These are phyloP conservation scores for Hydrotaea cyrtoneurina DNA, from an alignment of 2,888 invertebrate species.

Conservation along the genomic window DNA sequence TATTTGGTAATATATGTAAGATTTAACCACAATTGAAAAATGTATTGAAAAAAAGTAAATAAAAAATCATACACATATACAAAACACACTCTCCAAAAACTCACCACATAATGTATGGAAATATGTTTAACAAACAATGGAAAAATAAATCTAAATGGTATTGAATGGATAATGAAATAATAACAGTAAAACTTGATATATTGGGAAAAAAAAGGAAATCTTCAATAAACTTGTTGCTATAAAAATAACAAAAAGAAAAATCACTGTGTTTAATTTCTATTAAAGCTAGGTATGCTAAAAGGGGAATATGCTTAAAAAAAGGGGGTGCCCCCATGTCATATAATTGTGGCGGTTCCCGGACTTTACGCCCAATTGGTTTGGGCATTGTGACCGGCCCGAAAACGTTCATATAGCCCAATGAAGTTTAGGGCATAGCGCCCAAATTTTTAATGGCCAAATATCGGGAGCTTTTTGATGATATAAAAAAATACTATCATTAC, in stretches of 20 bases:
- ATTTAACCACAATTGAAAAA: slow-evolving; percentile 53
- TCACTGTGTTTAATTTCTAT: slow-evolving; percentile 46
- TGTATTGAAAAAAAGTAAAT: slow-evolving; percentile 69
- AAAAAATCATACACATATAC: slow-evolving; percentile 72
- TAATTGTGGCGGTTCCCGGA: too few relatives aligned
- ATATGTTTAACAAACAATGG: slow-evolving; percentile 60
- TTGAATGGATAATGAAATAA: slow-evolving; percentile 60
- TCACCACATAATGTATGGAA: slow-evolving; percentile 64
- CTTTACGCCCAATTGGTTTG: too few relatives aligned
- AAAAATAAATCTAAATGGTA: slow-evolving; percentile 60
- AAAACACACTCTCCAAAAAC: slow-evolving; percentile 63
- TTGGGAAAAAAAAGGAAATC: slow-evolving; percentile 64
- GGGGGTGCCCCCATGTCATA: too few relatives aligned
- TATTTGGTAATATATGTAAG: slow-evolving; percentile 67
- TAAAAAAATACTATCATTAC: too few relatives aligned
- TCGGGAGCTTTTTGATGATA: too few relatives aligned
- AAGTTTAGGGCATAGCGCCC: too few relatives aligned
- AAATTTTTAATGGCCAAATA: too few relatives aligned
- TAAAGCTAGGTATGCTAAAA: too few relatives aligned
- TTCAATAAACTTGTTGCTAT: slow-evolving; percentile 80
- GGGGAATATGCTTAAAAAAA: too few relatives aligned
- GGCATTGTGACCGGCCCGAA: too few relatives aligned
- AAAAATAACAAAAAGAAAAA: slow-evolving; percentile 59
- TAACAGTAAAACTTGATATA: slow-evolving; percentile 62
- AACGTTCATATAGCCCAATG: too few relatives aligned